These are phyloP conservation scores for Buceros bicornis DNA, from an alignment of 2,797 vertebrate genomes.

Conservation along the genomic window DNA sequence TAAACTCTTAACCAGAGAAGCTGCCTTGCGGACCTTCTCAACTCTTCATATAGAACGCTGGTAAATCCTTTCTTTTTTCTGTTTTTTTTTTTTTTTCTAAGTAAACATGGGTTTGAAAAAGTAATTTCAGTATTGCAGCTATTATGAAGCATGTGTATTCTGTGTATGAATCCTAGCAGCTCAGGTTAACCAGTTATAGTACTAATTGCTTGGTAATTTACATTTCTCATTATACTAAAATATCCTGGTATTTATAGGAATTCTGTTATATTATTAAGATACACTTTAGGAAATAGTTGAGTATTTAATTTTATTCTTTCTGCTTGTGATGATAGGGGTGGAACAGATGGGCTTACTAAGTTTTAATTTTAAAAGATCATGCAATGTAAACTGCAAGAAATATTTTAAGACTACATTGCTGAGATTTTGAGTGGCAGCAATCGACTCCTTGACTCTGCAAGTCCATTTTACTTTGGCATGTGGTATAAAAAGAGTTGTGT, in stretches of 20 bases:
- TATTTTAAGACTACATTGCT: not conserved
- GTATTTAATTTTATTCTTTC: not conserved
- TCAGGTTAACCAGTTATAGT: not conserved
- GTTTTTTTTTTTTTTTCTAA: not conserved
- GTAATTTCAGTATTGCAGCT: not conserved
- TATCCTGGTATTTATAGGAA: not conserved
- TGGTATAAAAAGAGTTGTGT: not conserved
- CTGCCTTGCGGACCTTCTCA: constrained; percentile 90
- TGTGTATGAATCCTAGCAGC: not conserved
- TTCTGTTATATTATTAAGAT: not conserved
- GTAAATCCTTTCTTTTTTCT: constrained; percentile 75
- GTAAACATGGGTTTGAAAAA: not conserved
- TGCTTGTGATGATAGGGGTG: not conserved
- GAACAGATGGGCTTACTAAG: not conserved
- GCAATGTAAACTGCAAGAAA: not conserved
- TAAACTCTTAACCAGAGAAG: constrained; percentile 94
- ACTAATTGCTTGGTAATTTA: not conserved
- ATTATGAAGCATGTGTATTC: not conserved
- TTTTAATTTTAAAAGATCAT: not conserved
- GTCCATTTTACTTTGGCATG: not conserved
- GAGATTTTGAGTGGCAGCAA: not conserved
- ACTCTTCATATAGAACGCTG: constrained; percentile 93
- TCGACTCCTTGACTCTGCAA: not conserved
- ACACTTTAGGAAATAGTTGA: not conserved
- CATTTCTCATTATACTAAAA: not conserved